phyloP scores from a whole-genome alignment of 2,113 vertebrate species.

The Nibea coibor region DNA sequence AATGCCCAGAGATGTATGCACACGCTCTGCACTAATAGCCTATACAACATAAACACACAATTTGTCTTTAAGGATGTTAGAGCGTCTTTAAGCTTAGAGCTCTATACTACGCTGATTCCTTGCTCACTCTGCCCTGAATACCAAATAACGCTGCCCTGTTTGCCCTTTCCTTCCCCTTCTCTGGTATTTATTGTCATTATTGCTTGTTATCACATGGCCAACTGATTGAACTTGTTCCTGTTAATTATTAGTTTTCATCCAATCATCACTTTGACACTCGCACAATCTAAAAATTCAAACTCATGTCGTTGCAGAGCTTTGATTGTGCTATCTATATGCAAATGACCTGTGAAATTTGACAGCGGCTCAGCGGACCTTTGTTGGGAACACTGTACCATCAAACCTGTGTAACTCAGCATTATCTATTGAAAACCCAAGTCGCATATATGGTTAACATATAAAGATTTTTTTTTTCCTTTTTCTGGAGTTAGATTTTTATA shows the following conservation, averaged over 20 bases:
- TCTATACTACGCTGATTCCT: slow-evolving; percentile 11
- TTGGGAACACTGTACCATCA: slow-evolving; percentile 18
- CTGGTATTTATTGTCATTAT: slow-evolving; percentile 46
- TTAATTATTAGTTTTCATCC: slow-evolving; percentile 62
- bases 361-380: slow-evolving; percentile 37
- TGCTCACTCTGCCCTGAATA: slow-evolving; percentile 31
- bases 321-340: slow-evolving; percentile 75
- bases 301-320: slow-evolving; percentile 45
- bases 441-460: slow-evolving; percentile 18
- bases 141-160: slow-evolving; percentile 40
- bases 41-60: slow-evolving; percentile 39
- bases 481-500: neutral
- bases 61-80: slow-evolving; percentile 47
- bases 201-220: slow-evolving; percentile 25
- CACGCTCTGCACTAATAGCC: slow-evolving; percentile 54
- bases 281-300: slow-evolving; percentile 55
- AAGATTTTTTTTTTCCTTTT: neutral
- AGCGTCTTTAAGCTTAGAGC: slow-evolving; percentile 30
- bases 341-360: slow-evolving; percentile 45
- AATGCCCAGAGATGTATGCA: slow-evolving; percentile 63
- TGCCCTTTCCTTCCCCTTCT: slow-evolving; percentile 37
- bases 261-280: slow-evolving; percentile 53
- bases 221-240: slow-evolving; percentile 53
- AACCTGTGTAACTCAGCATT: slow-evolving; percentile 3
- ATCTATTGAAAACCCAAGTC: slow-evolving; percentile 15